These are phyloP conservation scores for Semnornis frantzii DNA, from an alignment of 2,113 vertebrate species.

Conservation along the genomic window DNA sequence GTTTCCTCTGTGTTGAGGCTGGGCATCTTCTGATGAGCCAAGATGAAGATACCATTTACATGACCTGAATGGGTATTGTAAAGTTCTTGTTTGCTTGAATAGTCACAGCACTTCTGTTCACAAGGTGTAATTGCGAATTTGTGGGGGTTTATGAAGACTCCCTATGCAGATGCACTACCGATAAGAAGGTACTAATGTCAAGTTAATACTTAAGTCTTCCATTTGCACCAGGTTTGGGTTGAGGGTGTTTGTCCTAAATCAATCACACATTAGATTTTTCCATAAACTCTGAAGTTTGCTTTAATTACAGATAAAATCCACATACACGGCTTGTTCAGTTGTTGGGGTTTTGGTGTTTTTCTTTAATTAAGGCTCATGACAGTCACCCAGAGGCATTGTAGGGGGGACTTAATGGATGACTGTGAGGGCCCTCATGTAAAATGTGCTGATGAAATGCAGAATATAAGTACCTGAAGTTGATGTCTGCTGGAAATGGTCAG, in stretches of 20 bases:
- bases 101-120: not conserved
- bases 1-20: not conserved
- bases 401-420: not conserved
- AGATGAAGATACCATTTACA: not conserved
- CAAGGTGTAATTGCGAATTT: conserved; percentile 17
- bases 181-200: conserved; percentile 1
- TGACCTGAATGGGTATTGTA: not conserved
- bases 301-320: not conserved
- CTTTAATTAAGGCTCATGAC: not conserved
- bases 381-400: not conserved
- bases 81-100: not conserved
- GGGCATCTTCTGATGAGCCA: not conserved
- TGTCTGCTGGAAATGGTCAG: not conserved
- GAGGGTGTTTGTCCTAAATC: not conserved
- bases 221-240: not conserved
- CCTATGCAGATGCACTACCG: conserved; percentile 43
- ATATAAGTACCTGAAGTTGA: not conserved
- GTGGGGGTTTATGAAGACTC: conserved; percentile 24
- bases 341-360: not conserved
- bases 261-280: not conserved
- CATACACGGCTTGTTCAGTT: not conserved
- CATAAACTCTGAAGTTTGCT: not conserved
- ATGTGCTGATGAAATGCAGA: not conserved
- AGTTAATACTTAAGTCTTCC: not conserved
- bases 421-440: not conserved